A percentile compares a stretch with the other conserved stretches of the same genome.
Conservation (phyloP, 1,140 invertebrate species). For the Drosophila nigrodunni region DNA sequence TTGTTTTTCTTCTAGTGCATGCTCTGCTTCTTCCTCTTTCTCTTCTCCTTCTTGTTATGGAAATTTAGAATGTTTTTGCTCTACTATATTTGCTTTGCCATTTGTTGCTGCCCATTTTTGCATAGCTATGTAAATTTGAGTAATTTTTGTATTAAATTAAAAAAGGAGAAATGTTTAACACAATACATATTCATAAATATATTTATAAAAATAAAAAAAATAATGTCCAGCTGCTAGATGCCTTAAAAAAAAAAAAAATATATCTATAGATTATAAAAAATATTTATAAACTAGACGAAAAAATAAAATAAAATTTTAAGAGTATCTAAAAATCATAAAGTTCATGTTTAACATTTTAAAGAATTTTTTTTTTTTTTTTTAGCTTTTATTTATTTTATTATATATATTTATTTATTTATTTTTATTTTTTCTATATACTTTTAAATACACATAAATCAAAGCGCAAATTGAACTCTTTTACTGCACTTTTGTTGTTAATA, state of each 20-base stretch:
- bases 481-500: not conserved
- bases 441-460: no score
- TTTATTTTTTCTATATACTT: no score
- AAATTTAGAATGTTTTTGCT: constrained; percentile 33
- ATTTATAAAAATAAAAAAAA: not conserved
- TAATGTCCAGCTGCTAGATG: no score
- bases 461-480: no score
- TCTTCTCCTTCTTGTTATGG: constrained; percentile 14
- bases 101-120: constrained; percentile 22
- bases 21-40: constrained; percentile 14
- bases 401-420: no score
- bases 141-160: not conserved
- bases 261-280: no score
- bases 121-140: constrained; percentile 36
- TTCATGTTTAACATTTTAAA: no score
- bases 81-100: constrained; percentile 35
- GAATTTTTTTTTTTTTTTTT: not conserved
- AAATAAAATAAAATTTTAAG: no score
- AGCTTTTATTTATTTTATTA: no score
- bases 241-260: no score
- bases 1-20: constrained; percentile 13
- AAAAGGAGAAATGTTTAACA: not conserved
- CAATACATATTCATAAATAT: not conserved
- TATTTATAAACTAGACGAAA: no score
- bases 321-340: no score